Percentiles rank a stretch among this genome's conserved stretches.
phyloP scores from a whole-genome alignment of 2,888 invertebrate species.

The Rhagophthalmus giganteus region DNA sequence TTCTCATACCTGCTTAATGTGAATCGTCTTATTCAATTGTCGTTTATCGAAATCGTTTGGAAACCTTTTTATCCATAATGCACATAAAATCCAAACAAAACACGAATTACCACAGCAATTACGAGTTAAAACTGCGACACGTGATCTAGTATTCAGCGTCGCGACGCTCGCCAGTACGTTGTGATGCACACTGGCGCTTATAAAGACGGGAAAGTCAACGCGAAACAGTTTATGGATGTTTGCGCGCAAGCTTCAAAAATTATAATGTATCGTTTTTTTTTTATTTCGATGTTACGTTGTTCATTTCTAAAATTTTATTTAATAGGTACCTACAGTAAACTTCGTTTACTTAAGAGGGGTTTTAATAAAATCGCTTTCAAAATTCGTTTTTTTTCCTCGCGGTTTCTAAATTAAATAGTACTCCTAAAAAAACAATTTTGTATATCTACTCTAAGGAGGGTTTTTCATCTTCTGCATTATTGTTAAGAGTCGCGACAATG shows the following conservation, averaged over 20 bases:
- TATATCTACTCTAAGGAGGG: too few relatives aligned
- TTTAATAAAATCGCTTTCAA: too few relatives aligned
- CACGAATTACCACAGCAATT: slow-evolving; percentile 7
- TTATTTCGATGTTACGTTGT: too few relatives aligned
- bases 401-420: too few relatives aligned
- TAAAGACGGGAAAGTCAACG: slow-evolving; percentile 22
- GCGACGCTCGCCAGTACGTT: slow-evolving; percentile 21
- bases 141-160: slow-evolving; percentile 7
- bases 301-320: too few relatives aligned
- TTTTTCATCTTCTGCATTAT: too few relatives aligned
- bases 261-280: too few relatives aligned
- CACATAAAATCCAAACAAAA: slow-evolving; percentile 7
- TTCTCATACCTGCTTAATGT: slow-evolving; percentile 7
- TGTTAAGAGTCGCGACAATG: too few relatives aligned
- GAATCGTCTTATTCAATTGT: background rate
- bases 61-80: slow-evolving; percentile 9
- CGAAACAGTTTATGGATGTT: slow-evolving; percentile 18
- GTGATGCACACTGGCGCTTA: slow-evolving; percentile 22
- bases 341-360: too few relatives aligned
- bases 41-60: slow-evolving; percentile 1
- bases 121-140: slow-evolving; percentile 4
- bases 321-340: too few relatives aligned
- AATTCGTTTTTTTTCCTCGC: too few relatives aligned
- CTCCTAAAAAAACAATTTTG: too few relatives aligned
- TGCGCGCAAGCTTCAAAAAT: slow-evolving; percentile 28